Percentiles rank a stretch among this genome's conserved stretches.
Conservation (phyloP, 2,797 vertebrate species). For the Taenioides sp. region DNA sequence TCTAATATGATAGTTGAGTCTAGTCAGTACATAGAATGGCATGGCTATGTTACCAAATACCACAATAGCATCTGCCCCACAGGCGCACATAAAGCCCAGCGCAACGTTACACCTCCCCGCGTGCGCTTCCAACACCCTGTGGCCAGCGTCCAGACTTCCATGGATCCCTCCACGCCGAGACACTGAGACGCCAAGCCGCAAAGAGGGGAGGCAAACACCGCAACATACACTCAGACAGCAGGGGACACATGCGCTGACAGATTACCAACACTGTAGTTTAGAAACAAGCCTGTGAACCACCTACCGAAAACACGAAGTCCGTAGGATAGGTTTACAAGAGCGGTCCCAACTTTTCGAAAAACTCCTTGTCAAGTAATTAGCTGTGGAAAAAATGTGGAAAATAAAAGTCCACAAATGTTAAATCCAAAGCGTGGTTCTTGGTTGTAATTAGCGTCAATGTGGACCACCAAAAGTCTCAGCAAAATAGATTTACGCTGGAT, state of each 20-base stretch:
- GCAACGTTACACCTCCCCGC: conserved; percentile 54
- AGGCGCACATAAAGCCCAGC: conserved; percentile 36
- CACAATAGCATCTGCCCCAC: conserved; percentile 31
- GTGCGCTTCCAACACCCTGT: conserved; percentile 44
- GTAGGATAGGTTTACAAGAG: conserved; percentile 27
- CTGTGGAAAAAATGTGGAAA: not conserved
- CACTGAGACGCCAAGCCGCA: conserved; percentile 71
- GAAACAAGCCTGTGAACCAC: conserved; percentile 34
- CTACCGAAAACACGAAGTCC: conserved; percentile 67
- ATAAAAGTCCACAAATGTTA: conserved; percentile 21
- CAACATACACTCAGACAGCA: conserved; percentile 33
- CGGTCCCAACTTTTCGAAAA: conserved; percentile 41
- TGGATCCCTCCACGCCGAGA: conserved; percentile 62
- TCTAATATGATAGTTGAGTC: not conserved
- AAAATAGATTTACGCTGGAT: conserved; percentile 21
- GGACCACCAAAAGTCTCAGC: conserved; percentile 50
- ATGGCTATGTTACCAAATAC: conserved; percentile 23
- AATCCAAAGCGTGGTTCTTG: conserved; percentile 46
- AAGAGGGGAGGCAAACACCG: conserved; percentile 29
- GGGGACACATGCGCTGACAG: conserved; percentile 50
- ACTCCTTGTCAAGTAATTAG: not conserved
- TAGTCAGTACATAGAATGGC: conserved; percentile 10
- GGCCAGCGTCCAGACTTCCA: conserved; percentile 61
- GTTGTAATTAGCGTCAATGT: conserved; percentile 27
- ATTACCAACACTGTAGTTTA: conserved; percentile 37